These are phyloP conservation scores for Pygoscelis antarcticus DNA, from an alignment of 2,113 vertebrate genomes.

Conservation along the genomic window DNA sequence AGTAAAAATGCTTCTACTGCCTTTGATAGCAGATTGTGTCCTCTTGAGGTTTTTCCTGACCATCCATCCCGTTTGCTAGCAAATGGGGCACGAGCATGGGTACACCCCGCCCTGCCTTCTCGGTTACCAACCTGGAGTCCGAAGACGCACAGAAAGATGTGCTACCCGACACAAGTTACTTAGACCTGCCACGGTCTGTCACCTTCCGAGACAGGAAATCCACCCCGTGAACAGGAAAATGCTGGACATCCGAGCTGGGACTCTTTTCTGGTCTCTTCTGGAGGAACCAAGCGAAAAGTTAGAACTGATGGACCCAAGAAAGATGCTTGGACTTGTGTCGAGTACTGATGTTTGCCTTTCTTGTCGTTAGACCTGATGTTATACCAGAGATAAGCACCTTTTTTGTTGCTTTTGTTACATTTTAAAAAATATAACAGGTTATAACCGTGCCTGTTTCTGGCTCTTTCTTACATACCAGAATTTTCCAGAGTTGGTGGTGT, in stretches of 20 bases:
- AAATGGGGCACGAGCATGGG: accelerated
- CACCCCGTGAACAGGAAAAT: accelerated
- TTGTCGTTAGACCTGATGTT: neutral
- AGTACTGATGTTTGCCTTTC: neutral
- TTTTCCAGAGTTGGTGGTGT: neutral
- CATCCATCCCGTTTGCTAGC: neutral
- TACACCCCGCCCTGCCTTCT: neutral
- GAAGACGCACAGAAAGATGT: accelerated
- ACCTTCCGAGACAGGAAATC: neutral
- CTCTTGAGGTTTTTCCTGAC: neutral
- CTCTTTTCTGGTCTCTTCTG: neutral
- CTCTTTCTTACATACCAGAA: neutral
- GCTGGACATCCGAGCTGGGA: accelerated
- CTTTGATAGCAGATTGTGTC: neutral
- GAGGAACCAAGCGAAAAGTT: neutral
- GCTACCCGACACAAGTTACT: accelerated
- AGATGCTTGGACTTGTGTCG: neutral
- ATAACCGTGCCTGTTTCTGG: neutral
- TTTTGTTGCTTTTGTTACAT: neutral
- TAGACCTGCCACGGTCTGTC: neutral
- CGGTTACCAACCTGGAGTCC: neutral
- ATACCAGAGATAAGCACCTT: neutral
- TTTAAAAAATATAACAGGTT: neutral
- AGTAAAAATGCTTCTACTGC: neutral
- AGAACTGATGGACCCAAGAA: neutral